Evolutionary conservation across 2,888 invertebrate genomes (phyloP).

Genomic region (Drosophila koepferae): DNA sequence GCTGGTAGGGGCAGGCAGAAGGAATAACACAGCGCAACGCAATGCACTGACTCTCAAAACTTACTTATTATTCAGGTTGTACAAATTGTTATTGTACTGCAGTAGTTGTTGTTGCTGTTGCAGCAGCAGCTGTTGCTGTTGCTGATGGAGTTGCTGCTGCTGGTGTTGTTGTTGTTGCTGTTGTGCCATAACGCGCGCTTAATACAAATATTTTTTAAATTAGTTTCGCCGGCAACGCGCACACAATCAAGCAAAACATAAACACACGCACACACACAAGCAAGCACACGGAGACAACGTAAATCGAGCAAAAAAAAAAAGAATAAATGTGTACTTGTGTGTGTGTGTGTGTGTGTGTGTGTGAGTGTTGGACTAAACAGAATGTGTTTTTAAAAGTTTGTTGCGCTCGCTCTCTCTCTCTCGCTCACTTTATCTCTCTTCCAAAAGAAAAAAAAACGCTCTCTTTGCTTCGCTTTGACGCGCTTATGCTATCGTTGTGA

Average conservation of each 20-base stretch:
- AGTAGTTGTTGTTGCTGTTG: conserved; percentile 57
- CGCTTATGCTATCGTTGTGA: conserved; percentile 54
- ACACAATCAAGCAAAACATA: conserved; percentile 19
- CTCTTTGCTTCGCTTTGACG: conserved; percentile 18
- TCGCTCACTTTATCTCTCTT: conserved; percentile 9
- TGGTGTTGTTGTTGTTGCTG: conserved; percentile 62
- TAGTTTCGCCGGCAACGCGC: conserved; percentile 47
- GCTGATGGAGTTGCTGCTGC: conserved; percentile 51
- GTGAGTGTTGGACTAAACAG: conserved; percentile 14
- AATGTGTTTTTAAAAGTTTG: conserved; percentile 32
- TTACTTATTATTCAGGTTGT: conserved; percentile 74
- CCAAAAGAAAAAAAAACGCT: neutral
- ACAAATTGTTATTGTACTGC: conserved; percentile 71
- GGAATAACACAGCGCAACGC: conserved; percentile 23
- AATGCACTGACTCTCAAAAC: conserved; percentile 54
- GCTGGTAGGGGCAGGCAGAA: neutral
- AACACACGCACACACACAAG: conserved; percentile 24
- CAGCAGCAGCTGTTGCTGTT: conserved; percentile 44
- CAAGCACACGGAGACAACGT: conserved; percentile 16
- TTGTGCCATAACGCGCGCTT: conserved; percentile 73
- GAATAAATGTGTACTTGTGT: neutral
- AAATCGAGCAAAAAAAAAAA: conserved; percentile 22
- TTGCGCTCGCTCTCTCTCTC: conserved; percentile 25
- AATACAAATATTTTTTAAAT: conserved; percentile 63
- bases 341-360: neutral